Conservation (phyloP, 2,797 vertebrate genomes). For the Tenualosa thibaudeaui region DNA sequence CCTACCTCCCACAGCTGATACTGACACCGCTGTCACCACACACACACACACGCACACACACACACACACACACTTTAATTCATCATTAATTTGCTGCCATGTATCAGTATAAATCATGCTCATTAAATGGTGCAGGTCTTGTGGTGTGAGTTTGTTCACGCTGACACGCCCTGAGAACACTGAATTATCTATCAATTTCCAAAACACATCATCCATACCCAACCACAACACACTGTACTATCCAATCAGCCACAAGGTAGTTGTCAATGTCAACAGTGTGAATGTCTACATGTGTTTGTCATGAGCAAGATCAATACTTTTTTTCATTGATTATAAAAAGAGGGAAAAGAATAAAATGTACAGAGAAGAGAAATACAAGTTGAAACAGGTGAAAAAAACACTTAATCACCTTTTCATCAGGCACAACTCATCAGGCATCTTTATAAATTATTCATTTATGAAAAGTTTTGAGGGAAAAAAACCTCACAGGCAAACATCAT, state of each 20-base stretch:
- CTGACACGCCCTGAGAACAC: background rate
- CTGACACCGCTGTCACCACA: background rate
- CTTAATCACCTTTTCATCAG: slow-evolving; percentile 22
- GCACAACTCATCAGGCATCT: background rate
- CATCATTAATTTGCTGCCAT: background rate
- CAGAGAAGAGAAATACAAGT: background rate
- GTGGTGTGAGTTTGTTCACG: background rate
- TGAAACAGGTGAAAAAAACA: slow-evolving; percentile 5
- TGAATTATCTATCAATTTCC: background rate
- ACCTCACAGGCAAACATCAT: slow-evolving; percentile 9
- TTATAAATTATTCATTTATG: slow-evolving; percentile 36
- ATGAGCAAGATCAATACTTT: background rate
- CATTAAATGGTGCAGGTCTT: background rate
- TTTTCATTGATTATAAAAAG: background rate
- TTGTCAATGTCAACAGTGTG: background rate
- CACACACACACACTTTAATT: background rate
- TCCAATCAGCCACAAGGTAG: background rate
- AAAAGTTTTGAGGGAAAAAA: slow-evolving; percentile 9
- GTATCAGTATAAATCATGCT: background rate
- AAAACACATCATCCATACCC: background rate
- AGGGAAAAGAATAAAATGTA: background rate
- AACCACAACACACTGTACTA: background rate
- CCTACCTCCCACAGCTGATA: background rate
- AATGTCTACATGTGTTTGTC: background rate
- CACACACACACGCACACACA: background rate